Evolutionary conservation across 2,888 invertebrate species (phyloP).

Genomic region (Dendrolimus pini): DNA sequence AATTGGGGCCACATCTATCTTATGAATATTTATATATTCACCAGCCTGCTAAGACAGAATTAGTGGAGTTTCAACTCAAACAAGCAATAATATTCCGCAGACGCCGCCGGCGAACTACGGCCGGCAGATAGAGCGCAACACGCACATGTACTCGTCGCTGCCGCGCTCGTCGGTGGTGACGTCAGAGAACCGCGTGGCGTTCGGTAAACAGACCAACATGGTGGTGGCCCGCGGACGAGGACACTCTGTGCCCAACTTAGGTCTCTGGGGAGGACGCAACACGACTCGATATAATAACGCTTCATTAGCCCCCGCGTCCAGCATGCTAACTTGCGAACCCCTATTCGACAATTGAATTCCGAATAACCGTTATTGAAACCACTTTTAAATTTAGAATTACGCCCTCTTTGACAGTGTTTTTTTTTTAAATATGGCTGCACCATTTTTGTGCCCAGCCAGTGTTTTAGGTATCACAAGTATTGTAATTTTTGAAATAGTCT

Average conservation of each 20-base stretch:
- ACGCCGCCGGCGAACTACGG: slow-evolving; percentile 86
- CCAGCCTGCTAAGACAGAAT: too few relatives aligned
- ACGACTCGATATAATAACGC: background rate
- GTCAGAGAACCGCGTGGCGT: slow-evolving; percentile 78
- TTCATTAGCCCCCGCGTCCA: background rate
- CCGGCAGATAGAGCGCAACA: slow-evolving; percentile 83
- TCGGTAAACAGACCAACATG: slow-evolving; percentile 79
- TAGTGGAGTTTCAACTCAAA: too few relatives aligned
- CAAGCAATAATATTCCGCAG: slow-evolving; percentile 41
- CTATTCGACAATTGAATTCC: background rate
- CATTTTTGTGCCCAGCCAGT: too few relatives aligned
- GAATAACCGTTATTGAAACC: too few relatives aligned
- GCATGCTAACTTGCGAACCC: background rate
- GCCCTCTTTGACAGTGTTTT: too few relatives aligned
- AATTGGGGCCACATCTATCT: too few relatives aligned
- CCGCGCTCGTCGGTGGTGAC: slow-evolving; percentile 81
- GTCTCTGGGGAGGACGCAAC: slow-evolving; percentile 65
- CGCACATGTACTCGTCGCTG: slow-evolving; percentile 83
- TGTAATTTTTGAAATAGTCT: too few relatives aligned
- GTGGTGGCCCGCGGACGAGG: slow-evolving; percentile 74
- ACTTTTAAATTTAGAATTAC: too few relatives aligned
- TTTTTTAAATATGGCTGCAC: too few relatives aligned
- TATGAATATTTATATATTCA: too few relatives aligned
- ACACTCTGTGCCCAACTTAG: slow-evolving; percentile 95
- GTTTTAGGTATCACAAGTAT: too few relatives aligned